These are phyloP conservation scores for Drosophila pallidifrons DNA, from an alignment of 1,140 invertebrate genomes.

Conservation along the genomic window DNA sequence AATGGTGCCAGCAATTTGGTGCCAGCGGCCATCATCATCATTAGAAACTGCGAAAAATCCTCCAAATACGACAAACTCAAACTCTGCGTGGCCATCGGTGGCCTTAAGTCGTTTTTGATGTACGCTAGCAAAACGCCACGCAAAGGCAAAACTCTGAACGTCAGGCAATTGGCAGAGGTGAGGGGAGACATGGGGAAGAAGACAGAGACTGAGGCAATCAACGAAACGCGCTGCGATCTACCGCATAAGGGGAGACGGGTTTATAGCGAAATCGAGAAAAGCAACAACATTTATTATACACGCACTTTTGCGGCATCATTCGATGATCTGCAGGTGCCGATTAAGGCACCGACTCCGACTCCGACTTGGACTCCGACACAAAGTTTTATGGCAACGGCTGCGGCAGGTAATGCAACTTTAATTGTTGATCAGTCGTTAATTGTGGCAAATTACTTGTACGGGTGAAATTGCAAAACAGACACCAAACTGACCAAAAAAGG, in stretches of 20 bases:
- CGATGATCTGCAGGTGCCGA: constrained; percentile 63
- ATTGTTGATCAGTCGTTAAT: constrained; percentile 78
- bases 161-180: constrained; percentile 10
- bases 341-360: constrained; percentile 27
- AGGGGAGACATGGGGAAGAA: constrained; percentile 7
- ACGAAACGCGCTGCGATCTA: neutral
- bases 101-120: constrained; percentile 77
- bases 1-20: constrained; percentile 48
- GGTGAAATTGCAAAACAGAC: constrained; percentile 60
- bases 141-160: neutral
- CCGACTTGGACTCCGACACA: constrained; percentile 38
- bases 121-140: constrained; percentile 45
- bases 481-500: constrained; percentile 43
- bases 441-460: constrained; percentile 68
- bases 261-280: constrained; percentile 18
- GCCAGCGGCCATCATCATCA: constrained; percentile 65
- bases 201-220: constrained; percentile 36
- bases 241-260: neutral
- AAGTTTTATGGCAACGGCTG: constrained; percentile 5
- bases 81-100: constrained; percentile 43
- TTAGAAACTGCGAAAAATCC: constrained; percentile 76
- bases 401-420: constrained; percentile 72
- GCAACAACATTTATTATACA: constrained; percentile 60
- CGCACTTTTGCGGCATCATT: constrained; percentile 64
- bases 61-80: constrained; percentile 46